phyloP scores from a whole-genome alignment of 2,113 vertebrate species.

The Ictidomys tridecemlineatus region DNA sequence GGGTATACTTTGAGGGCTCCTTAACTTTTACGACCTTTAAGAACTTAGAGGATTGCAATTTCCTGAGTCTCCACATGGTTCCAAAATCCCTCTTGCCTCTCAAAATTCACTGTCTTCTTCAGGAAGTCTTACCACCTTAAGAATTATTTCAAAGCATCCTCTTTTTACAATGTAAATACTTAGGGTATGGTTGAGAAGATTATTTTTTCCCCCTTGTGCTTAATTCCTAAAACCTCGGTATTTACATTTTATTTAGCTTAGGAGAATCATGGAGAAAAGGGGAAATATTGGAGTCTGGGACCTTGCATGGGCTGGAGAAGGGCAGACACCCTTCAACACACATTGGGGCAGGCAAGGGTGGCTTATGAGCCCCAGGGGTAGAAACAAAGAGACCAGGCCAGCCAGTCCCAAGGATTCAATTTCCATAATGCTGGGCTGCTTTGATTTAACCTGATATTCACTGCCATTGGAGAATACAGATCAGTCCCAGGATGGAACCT shows the following conservation, averaged over 20 bases:
- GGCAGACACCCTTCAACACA: not conserved
- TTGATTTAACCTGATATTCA: not conserved
- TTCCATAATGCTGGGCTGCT: not conserved
- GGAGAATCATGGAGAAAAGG: not conserved
- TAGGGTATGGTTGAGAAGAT: not conserved
- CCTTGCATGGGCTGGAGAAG: not conserved
- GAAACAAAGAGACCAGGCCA: not conserved
- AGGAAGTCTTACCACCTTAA: slow-evolving; percentile 45
- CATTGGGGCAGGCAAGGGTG: not conserved
- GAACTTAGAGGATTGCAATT: not conserved
- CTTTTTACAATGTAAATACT: slow-evolving; percentile 45
- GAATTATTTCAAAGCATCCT: slow-evolving; percentile 57
- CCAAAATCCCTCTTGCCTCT: not conserved
- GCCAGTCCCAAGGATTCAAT: not conserved
- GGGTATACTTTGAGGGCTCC: not conserved
- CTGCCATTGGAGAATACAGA: not conserved
- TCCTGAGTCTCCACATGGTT: not conserved
- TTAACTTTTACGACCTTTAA: slow-evolving; percentile 17
- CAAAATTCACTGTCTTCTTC: slow-evolving; percentile 43
- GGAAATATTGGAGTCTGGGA: not conserved
- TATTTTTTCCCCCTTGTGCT: not conserved
- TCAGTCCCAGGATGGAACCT: not conserved
- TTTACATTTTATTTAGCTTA: not conserved
- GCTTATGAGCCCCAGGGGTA: not conserved
- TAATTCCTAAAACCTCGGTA: slow-evolving; percentile 21